Evolutionary conservation across 2,888 invertebrate species (phyloP).

Genomic region (Tenthredo distinguenda): DNA sequence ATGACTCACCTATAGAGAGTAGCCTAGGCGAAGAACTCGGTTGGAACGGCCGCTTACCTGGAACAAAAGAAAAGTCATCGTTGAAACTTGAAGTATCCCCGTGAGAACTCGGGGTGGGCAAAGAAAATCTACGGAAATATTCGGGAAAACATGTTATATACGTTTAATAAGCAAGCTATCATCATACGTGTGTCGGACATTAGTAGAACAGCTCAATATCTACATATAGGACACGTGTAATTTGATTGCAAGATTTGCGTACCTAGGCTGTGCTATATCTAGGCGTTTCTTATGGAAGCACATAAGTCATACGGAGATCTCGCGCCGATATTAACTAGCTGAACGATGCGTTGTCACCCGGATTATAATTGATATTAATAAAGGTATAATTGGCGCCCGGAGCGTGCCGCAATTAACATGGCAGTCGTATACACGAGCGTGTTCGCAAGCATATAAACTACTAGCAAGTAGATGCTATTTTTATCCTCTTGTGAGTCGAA

Average conservation of each 20-base stretch:
- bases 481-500: not conserved
- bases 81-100: constrained; percentile 4
- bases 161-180: constrained; percentile 10
- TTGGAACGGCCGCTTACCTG: constrained; percentile 46
- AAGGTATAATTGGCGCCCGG: constrained; percentile 42
- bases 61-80: constrained; percentile 21
- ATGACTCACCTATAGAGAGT: constrained; percentile 47
- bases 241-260: constrained; percentile 1
- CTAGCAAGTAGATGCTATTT: constrained; percentile 18
- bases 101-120: not conserved
- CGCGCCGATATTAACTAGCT: constrained; percentile 23
- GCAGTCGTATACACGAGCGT: constrained; percentile 5
- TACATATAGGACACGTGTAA: not conserved
- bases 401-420: constrained; percentile 35
- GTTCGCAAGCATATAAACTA: constrained; percentile 33
- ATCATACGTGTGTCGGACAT: not conserved
- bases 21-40: constrained; percentile 45
- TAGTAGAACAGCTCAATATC: not conserved
- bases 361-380: constrained; percentile 47
- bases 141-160: not conserved
- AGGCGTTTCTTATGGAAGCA: not conserved
- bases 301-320: not conserved
- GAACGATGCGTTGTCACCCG: constrained; percentile 38
- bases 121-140: not conserved
- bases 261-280: not conserved